A percentile compares a stretch with the other conserved stretches of the same genome.
phyloP scores from a whole-genome alignment of 2,113 vertebrate genomes.

The Colinus virginianus region DNA sequence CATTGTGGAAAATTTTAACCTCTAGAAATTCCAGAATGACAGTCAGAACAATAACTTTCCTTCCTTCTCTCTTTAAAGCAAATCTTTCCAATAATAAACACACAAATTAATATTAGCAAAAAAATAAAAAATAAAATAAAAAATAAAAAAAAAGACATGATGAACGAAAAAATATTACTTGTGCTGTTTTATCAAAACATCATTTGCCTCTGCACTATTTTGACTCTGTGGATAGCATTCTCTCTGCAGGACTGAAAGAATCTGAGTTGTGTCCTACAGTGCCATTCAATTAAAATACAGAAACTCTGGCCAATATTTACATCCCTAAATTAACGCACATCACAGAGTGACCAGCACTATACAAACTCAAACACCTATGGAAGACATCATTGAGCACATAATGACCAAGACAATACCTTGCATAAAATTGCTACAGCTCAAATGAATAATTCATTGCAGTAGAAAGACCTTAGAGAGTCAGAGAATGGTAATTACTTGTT shows the following conservation, averaged over 20 bases:
- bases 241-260: not conserved
- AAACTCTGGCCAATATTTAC: conserved; percentile 22
- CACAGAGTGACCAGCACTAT: conserved; percentile 9
- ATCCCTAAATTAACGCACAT: conserved; percentile 43
- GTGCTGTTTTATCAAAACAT: not conserved
- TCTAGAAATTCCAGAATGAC: not conserved
- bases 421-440: conserved; percentile 23
- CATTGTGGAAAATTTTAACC: not conserved
- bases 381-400: conserved; percentile 35
- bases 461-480: conserved; percentile 43
- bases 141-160: not conserved
- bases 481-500: not conserved
- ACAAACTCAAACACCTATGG: conserved; percentile 33
- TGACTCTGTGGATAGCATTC: not conserved
- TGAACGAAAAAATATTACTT: not conserved
- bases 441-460: conserved; percentile 17
- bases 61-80: not conserved
- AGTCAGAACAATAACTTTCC: not conserved
- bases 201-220: not conserved
- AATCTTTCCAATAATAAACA: conserved; percentile 4
- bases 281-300: conserved; percentile 31
- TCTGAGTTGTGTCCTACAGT: not conserved
- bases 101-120: not conserved
- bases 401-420: not conserved
- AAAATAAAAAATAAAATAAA: not conserved